Conservation (phyloP, 2,113 vertebrate genomes). For the Rhinolophus ferrumequinum region DNA sequence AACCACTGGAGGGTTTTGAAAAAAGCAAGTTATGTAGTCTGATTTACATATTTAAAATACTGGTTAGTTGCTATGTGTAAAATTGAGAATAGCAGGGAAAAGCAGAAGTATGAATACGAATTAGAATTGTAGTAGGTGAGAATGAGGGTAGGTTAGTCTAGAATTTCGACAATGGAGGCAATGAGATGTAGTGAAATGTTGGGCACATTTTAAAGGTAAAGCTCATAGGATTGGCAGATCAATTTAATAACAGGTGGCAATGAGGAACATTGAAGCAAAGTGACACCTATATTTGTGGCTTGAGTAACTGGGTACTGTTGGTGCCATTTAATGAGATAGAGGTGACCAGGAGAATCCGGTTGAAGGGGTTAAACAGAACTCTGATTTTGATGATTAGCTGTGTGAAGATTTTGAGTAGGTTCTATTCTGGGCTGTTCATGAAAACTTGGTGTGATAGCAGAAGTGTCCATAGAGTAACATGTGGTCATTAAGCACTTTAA, state of each 20-base stretch:
- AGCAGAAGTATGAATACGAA: not conserved
- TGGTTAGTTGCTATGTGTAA: not conserved
- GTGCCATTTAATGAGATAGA: not conserved
- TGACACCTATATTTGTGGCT: not conserved
- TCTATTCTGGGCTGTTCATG: not conserved
- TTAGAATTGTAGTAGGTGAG: not conserved
- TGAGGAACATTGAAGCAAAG: not conserved
- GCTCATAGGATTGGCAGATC: not conserved
- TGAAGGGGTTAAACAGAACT: not conserved
- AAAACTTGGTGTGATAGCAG: not conserved
- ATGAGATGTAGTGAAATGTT: not conserved
- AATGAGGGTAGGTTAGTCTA: not conserved
- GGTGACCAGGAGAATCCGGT: not conserved
- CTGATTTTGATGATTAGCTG: not conserved
- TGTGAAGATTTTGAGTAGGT: too few species aligned
- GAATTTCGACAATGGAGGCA: not conserved
- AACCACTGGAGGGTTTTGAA: not conserved
- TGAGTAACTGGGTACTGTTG: not conserved
- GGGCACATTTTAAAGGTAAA: not conserved
- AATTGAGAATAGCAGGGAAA: not conserved
- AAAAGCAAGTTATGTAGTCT: not conserved
- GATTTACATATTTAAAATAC: constrained; percentile 23
- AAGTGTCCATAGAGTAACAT: not conserved
- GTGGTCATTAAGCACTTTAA: not conserved
- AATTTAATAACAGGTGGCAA: not conserved